Evolutionary conservation across 2,888 invertebrate genomes (phyloP), one percentile per base, ranked within the genome.

Genomic region (Sialis lutaria): DNA sequence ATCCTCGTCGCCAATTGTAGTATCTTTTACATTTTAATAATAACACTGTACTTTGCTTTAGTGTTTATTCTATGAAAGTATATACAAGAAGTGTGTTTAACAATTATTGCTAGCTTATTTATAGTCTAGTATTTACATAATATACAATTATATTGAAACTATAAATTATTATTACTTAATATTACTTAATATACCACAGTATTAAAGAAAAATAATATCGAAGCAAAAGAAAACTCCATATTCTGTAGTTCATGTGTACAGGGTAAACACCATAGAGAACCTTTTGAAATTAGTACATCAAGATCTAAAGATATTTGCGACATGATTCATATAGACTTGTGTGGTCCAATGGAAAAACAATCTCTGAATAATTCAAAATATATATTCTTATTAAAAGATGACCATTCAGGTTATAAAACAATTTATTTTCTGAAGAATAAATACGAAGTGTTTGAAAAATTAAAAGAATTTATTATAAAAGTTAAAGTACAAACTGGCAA

Each of bases 201-300:
- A n/a, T n/a, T n/a, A 42, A 52, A 55, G 13, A 54, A 53, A 47
- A 35, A 35, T 35, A 35, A 10, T 35, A 35, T 35, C 35, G 4
- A 35, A 35, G 35, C 10, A 12, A 40, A 50, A 50, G 40, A 40
- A 47, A 48, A 44, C 45, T 33, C 51, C 42, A 50, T 8, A 49
- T 41, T 43, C 12, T 47, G 47, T 10, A 9, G 9, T 8, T 33
- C 42, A 12, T 47, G 47, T 34, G 34, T 47, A 6, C 30, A 42
- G 31, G 47, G 42, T 33, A 47, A 47, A 37, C 47, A 42, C 34
- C 9, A 34, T 47, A 41, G 42, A 33, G 42, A 42, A 42, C 42
- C 42, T 22, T 47, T 42, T 34, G 13, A 22, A 22, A 5, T n/a
- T 34, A 47, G 42, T 47, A 37, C 22, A 35, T 33, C 33, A 13